Conservation (phyloP, 1,140 invertebrate genomes). For the Musca domestica region DNA sequence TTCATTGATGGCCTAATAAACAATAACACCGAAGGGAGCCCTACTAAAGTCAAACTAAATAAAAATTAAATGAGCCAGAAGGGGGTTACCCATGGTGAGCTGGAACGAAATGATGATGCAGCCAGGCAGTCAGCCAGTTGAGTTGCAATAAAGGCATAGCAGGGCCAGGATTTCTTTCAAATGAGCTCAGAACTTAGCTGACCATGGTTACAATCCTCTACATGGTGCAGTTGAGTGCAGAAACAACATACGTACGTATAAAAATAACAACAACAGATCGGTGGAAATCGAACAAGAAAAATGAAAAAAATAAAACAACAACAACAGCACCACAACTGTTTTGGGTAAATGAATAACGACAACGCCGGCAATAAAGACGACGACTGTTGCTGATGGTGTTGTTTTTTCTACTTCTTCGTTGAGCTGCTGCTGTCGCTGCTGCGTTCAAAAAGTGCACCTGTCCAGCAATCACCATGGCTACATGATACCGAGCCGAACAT, state of each 20-base stretch:
- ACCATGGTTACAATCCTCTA: background rate
- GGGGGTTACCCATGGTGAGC: conserved; percentile 17
- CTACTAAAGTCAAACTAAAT: conserved; percentile 10
- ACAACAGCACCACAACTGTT: background rate
- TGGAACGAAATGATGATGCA: too few relatives aligned
- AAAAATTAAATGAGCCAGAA: conserved; percentile 15
- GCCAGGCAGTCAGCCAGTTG: too few relatives aligned
- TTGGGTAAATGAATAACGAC: conserved; percentile 1
- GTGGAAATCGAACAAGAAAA: background rate
- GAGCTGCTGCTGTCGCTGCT: background rate
- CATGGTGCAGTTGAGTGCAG: background rate
- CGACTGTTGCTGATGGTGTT: background rate
- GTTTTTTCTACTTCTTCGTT: background rate
- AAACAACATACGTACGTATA: background rate
- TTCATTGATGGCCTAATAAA: background rate
- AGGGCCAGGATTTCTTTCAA: background rate
- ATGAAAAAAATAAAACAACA: background rate
- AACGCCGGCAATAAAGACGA: too few relatives aligned
- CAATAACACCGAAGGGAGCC: conserved; percentile 17
- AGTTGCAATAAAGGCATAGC: background rate
- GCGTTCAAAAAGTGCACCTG: conserved; percentile 40
- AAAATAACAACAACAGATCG: conserved; percentile 5
- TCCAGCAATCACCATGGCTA: conserved; percentile 50
- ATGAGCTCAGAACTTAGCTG: background rate
- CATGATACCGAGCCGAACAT: background rate